Percentiles rank a stretch among this genome's conserved stretches.
phyloP scores from a whole-genome alignment of 2,888 invertebrate species.

The Sylvicola cinctus region DNA sequence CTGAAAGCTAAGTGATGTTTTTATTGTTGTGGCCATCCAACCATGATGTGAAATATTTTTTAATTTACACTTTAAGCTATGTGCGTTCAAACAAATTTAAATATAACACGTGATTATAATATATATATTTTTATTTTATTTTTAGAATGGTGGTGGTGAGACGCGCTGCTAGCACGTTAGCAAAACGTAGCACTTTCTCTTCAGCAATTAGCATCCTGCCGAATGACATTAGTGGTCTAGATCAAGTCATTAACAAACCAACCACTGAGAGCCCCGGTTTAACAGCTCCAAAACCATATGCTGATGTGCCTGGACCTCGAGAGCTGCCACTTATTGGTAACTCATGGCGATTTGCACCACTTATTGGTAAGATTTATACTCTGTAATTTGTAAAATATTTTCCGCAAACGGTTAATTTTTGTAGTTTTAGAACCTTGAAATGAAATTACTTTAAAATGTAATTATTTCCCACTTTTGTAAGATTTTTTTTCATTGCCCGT shows the following conservation, averaged over 20 bases:
- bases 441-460: too few relatives aligned
- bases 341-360: slow-evolving; percentile 57
- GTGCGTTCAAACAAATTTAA: too few relatives aligned
- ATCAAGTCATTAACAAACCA: slow-evolving; percentile 2
- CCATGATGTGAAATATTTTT: too few relatives aligned
- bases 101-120: too few relatives aligned
- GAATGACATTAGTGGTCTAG: slow-evolving; percentile 10
- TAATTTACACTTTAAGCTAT: too few relatives aligned
- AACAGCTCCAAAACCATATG: slow-evolving; percentile 37
- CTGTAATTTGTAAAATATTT: too few relatives aligned
- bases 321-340: slow-evolving; percentile 55
- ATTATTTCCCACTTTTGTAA: too few relatives aligned
- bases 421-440: neutral
- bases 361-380: slow-evolving; percentile 33
- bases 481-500: too few relatives aligned
- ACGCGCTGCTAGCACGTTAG: slow-evolving; percentile 5
- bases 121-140: too few relatives aligned
- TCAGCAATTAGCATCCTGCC: slow-evolving; percentile 12
- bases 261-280: slow-evolving; percentile 8
- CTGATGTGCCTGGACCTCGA: slow-evolving; percentile 52
- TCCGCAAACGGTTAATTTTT: too few relatives aligned
- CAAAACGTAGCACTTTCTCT: slow-evolving; percentile 18
- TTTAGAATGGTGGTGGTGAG: slow-evolving; percentile 3
- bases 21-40: too few relatives aligned
- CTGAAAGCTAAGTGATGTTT: too few relatives aligned